Evolutionary conservation across 2,797 vertebrate genomes (phyloP).

Genomic region (Gouania willdenowi): DNA sequence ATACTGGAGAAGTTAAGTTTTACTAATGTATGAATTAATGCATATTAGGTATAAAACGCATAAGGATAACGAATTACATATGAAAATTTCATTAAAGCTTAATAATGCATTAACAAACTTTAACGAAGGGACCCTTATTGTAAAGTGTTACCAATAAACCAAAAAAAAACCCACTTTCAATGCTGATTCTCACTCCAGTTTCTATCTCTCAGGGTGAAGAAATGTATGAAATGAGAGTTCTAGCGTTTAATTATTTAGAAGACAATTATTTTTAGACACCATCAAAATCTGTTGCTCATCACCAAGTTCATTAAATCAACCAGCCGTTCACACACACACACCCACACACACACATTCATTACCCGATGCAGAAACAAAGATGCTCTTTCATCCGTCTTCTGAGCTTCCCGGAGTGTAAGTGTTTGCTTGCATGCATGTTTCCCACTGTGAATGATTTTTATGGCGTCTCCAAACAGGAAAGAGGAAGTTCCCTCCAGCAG

Average conservation of each 20-base stretch:
- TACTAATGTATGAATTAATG: too few species aligned
- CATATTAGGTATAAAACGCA: too few species aligned
- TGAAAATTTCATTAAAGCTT: not conserved
- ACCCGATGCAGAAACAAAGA: constrained; percentile 49
- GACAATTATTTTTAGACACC: constrained; percentile 58
- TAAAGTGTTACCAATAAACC: too few species aligned
- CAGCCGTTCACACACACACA: constrained; percentile 14
- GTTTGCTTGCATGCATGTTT: not conserved
- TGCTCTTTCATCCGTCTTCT: constrained; percentile 44
- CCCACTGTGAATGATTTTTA: constrained; percentile 47
- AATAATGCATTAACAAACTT: too few species aligned
- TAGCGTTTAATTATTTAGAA: constrained; percentile 42
- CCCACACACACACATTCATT: constrained; percentile 12
- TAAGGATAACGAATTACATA: too few species aligned
- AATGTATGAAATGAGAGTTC: constrained; percentile 29
- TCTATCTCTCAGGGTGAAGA: constrained; percentile 24
- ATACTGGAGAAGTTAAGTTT: too few species aligned
- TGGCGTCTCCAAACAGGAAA: constrained; percentile 50
- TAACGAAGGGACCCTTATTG: too few species aligned
- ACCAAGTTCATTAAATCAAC: constrained; percentile 40
- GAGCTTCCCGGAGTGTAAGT: constrained; percentile 27
- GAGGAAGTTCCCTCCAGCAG: constrained; percentile 54
- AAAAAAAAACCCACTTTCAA: too few species aligned
- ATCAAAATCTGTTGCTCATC: constrained; percentile 48
- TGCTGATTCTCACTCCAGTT: constrained; percentile 35